Percentiles rank a stretch among this genome's conserved stretches.
phyloP scores from a whole-genome alignment of 2,888 invertebrate species.

The Macrophya alboannulata region DNA sequence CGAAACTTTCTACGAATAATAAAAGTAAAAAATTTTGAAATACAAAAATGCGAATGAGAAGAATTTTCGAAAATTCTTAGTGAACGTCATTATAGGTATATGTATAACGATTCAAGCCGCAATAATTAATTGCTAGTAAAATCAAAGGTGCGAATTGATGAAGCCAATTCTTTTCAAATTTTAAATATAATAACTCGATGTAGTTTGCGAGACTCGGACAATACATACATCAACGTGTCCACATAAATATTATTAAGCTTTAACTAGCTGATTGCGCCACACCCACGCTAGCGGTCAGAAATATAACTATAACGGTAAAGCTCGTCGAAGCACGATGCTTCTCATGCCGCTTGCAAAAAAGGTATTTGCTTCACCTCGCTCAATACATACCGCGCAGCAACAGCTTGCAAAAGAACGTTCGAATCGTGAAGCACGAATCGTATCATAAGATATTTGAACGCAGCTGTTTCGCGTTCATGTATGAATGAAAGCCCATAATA shows the following conservation, averaged over 20 bases:
- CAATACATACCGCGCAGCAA: conserved; percentile 48
- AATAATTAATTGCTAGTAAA: too few relatives aligned
- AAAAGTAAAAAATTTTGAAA: too few relatives aligned
- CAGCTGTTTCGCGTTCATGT: background rate
- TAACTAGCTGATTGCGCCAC: background rate
- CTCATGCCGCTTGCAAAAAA: background rate
- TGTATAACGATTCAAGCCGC: too few relatives aligned
- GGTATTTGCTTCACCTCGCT: conserved; percentile 24
- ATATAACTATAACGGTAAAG: conserved; percentile 15
- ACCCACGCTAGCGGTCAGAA: conserved; percentile 21
- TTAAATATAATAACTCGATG: background rate
- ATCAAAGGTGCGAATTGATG: background rate
- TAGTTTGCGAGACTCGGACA: background rate
- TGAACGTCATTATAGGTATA: too few relatives aligned
- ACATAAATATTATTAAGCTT: background rate
- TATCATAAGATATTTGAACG: conserved; percentile 24
- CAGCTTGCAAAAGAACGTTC: conserved; percentile 38
- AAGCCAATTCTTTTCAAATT: background rate
- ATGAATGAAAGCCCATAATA: conserved; percentile 25
- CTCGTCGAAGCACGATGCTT: conserved; percentile 24
- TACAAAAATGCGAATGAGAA: too few relatives aligned
- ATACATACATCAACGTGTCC: background rate
- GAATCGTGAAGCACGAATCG: conserved; percentile 8
- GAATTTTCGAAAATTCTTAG: too few relatives aligned
- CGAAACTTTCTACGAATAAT: too few relatives aligned